Conservation (phyloP, 2,113 vertebrate species). For the Vicugna pacos region DNA sequence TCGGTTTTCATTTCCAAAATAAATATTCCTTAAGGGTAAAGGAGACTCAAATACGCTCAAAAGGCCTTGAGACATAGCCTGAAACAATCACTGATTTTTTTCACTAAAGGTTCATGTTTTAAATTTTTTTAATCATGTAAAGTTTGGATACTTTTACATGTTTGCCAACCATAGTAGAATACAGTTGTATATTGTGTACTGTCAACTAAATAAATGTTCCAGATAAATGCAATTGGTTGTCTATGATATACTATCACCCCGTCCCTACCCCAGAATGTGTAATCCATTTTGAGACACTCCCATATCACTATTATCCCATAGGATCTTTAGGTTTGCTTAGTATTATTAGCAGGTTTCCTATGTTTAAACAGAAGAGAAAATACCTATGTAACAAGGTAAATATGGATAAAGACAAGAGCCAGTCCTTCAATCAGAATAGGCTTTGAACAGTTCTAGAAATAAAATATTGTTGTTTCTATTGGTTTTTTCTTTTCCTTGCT, state of each 20-base stretch:
- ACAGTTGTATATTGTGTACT: background rate
- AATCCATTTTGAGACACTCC: background rate
- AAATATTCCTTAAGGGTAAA: background rate
- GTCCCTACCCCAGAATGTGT: too few species aligned
- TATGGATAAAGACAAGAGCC: background rate
- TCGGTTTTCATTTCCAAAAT: background rate
- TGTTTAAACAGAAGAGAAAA: background rate
- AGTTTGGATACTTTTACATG: background rate
- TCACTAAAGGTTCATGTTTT: background rate
- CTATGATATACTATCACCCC: accelerated
- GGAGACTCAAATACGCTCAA: background rate
- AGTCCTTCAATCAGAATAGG: background rate
- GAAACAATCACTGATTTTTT: background rate
- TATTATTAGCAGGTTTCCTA: background rate
- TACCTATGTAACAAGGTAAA: background rate
- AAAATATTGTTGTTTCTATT: background rate
- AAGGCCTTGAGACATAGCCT: background rate
- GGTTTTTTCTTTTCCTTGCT: background rate
- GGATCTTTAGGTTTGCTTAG: background rate
- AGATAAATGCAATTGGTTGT: background rate
- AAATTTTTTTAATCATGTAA: background rate
- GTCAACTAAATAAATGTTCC: background rate
- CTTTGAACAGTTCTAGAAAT: background rate
- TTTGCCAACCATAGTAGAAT: background rate
- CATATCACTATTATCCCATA: background rate